These are phyloP conservation scores for Thaleichthys pacificus DNA, from an alignment of 2,797 vertebrate species.

Conservation along the genomic window DNA sequence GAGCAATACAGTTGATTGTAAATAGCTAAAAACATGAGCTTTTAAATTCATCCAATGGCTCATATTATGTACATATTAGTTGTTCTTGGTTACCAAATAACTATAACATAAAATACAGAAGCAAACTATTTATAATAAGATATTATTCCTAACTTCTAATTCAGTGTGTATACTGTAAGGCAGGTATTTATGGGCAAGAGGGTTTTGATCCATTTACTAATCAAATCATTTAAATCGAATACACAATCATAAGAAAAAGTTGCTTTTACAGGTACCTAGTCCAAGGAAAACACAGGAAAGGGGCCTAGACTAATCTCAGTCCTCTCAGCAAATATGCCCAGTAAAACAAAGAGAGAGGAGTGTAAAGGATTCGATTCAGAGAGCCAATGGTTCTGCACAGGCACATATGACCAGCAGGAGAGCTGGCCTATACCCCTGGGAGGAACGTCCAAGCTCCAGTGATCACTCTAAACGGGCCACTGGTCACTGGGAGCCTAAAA, in stretches of 20 bases:
- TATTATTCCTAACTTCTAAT: background rate
- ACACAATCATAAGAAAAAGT: conserved; percentile 3
- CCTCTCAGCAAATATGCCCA: conserved; percentile 11
- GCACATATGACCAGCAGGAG: background rate
- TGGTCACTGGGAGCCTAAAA: conserved; percentile 15
- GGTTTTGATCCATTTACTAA: background rate
- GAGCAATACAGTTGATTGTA: background rate
- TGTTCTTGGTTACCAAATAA: too few relatives aligned
- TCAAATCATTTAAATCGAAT: conserved; percentile 2
- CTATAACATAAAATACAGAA: too few relatives aligned
- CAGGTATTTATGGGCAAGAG: background rate
- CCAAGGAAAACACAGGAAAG: conserved; percentile 1
- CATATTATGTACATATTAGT: background rate
- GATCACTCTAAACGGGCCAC: conserved; percentile 14
- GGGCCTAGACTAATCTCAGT: background rate
- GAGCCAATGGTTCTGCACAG: background rate
- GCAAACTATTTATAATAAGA: too few relatives aligned
- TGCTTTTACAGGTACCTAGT: conserved; percentile 22
- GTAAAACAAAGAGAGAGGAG: conserved; percentile 1
- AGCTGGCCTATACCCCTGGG: background rate
- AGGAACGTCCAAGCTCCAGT: background rate
- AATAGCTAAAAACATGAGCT: background rate
- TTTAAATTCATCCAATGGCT: background rate
- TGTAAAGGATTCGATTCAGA: conserved; percentile 1
- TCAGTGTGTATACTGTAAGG: background rate